Evolutionary conservation across 2,888 invertebrate genomes (phyloP).

Genomic region (Eupithecia centaureata): DNA sequence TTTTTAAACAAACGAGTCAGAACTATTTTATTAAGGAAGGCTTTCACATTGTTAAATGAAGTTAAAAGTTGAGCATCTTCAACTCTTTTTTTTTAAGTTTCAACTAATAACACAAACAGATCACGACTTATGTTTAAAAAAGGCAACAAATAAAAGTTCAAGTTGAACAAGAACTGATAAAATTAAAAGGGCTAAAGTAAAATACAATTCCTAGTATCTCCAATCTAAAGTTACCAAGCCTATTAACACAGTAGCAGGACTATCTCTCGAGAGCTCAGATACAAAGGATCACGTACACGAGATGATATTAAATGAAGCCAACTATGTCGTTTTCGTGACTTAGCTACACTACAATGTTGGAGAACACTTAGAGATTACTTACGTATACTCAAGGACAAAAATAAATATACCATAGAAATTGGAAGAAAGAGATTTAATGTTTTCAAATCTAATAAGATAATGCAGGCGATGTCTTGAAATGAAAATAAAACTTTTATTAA

Average conservation of each 20-base stretch:
- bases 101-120: not conserved
- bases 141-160: not conserved
- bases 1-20: conserved; percentile 36
- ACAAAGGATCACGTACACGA: conserved; percentile 62
- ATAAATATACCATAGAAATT: not conserved
- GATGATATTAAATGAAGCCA: conserved; percentile 71
- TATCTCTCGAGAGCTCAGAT: conserved; percentile 39
- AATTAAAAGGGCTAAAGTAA: not conserved
- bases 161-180: not conserved
- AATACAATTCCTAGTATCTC: conserved; percentile 17
- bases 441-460: not conserved
- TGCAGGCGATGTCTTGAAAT: not conserved
- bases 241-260: conserved; percentile 39
- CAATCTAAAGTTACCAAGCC: conserved; percentile 33
- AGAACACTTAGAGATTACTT: conserved; percentile 9
- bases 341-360: conserved; percentile 29
- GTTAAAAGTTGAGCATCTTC: conserved; percentile 1
- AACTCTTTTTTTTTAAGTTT: not conserved
- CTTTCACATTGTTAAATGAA: conserved; percentile 9
- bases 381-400: conserved; percentile 4
- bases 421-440: not conserved
- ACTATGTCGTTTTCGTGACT: conserved; percentile 76
- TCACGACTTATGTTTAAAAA: not conserved
- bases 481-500: not conserved
- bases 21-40: conserved; percentile 32